Base-by-base conservation (phyloP, 92 coral and sea anemone species). In the Pocillopora grandis region DNA sequence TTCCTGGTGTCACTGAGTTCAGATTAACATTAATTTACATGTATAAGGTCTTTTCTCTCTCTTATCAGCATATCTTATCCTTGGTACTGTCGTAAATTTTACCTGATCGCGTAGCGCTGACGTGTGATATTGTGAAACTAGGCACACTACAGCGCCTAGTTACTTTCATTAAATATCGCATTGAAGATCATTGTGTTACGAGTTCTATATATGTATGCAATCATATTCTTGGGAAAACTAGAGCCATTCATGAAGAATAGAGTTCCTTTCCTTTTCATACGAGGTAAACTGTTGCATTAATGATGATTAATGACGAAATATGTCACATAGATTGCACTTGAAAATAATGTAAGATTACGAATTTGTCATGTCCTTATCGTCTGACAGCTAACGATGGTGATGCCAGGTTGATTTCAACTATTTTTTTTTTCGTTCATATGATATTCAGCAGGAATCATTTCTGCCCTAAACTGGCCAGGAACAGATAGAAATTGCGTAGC, bases 401-500 rank as follows among this genome's bases (percentile, higher is more conserved):
- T n/a, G 31, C 14, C 42, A 48, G 1, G 52, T 10, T 33, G 20
- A 9, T 12, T 3, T 7, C 19, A 13, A 68, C 19, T 68, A 27
- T 31, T 52, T 69, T 18, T 70, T 70, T 66, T 66, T 66, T 20
- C 21, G 31, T 9, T 35, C 14, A 27, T 17, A 17, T 19, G n/a
- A 33, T 35, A 62, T 63, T 11, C 64, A 33, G 60, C 71, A 71
- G 78, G 63, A 57, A 36, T 56, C 61, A 9, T 36, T 64, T 63
- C 35, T 42, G 12, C 37, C 68, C 65, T 74, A 63, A 81, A 59
- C 69, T 70, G 61, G 70, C 85, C 48, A 14, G 31, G 55, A 57
- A 58, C 37, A 62, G 63, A 59, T 19, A 13, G 64, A 81, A 42
- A n/a, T 61, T 81, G 69, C 31, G 70, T 71, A 62, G 56, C 31